Evolutionary conservation across 1,140 invertebrate genomes (phyloP), one percentile per base, ranked within the genome.

Genomic region (Schlechtendalia chinensis): DNA sequence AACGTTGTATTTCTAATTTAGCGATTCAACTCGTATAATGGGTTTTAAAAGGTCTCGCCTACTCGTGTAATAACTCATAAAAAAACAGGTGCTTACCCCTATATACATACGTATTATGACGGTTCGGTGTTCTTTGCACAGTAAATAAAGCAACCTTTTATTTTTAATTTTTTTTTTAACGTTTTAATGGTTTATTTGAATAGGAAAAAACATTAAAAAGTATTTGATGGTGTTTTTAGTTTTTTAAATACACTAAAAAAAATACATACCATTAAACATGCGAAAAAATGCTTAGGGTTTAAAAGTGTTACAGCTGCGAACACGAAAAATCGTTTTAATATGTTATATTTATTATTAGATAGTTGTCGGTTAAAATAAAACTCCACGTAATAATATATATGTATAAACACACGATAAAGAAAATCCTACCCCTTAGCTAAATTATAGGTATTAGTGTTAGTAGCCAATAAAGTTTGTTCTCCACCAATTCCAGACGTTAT

Each of bases 181-280:
- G 11, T n/a, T 19, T 17, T n/a, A 39, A 65, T 39, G 29, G 24
- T 65, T 39, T 39, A 22, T 19, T 67, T 67, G 32, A 19, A 16
- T 2, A 5, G 5, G n/a, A 45, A 45, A 67, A 67, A 45, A 67
- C 6, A 10, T 29, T 67, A 67, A 39, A 39, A 67, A 22, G n/a
- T 45, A 45, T 45, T 67, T 45, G 11, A n/a, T 22, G n/a, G 54
- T 1, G 32, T 39, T 39, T 39, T 39, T 8, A 4, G 3, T 22
- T 22, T 58, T 58, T 58, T 58, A 58, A 58, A 22, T 67, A 63
- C 32, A 8, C n/a, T n/a, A n/a, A 59, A 58, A 65, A 65, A 63
- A 39, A n/a, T 27, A 65, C 32, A 2, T 29, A 32, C 24, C 32
- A 22, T 67, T 67, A 67, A 67, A 67, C 63, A 47, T 6, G 63